Evolutionary conservation across 2,888 invertebrate genomes (phyloP).

Genomic region (Yponomeuta cagnagella): DNA sequence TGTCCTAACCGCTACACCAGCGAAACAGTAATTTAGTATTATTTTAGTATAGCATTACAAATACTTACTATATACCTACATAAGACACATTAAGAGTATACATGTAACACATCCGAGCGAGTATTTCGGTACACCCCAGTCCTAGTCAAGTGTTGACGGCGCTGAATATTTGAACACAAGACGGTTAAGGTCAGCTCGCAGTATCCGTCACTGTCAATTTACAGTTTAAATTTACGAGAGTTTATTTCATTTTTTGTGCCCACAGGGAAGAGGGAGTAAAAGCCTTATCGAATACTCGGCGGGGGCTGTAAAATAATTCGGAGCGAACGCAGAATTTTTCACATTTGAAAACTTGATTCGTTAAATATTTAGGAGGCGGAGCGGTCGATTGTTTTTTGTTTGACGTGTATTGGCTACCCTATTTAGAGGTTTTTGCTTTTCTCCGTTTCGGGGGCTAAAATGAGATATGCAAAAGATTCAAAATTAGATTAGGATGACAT

Average conservation of each 20-base stretch:
- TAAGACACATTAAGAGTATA: no score
- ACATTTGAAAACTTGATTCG: conserved; percentile 55
- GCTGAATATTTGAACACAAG: conserved; percentile 64
- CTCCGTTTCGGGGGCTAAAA: no score
- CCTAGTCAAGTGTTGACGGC: conserved; percentile 41
- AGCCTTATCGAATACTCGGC: conserved; percentile 58
- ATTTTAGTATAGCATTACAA: no score
- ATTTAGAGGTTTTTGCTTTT: no score
- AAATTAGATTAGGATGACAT: no score
- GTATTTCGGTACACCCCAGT: no score
- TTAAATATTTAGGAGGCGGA: conserved; percentile 47
- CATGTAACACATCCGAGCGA: no score
- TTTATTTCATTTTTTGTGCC: conserved; percentile 53
- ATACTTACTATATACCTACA: no score
- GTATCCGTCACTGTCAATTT: conserved; percentile 71
- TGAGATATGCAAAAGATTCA: no score
- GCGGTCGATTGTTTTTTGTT: neutral
- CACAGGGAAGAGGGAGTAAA: conserved; percentile 45
- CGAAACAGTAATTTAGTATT: no score
- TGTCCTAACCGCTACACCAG: no score
- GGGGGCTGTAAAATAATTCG: conserved; percentile 43
- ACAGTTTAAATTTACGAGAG: conserved; percentile 62
- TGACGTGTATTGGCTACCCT: no score
- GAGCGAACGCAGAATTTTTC: conserved; percentile 47
- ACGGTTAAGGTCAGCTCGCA: conserved; percentile 53